Base-by-base conservation (phyloP, 2,113 vertebrate genomes). In the Gobio gobio region DNA sequence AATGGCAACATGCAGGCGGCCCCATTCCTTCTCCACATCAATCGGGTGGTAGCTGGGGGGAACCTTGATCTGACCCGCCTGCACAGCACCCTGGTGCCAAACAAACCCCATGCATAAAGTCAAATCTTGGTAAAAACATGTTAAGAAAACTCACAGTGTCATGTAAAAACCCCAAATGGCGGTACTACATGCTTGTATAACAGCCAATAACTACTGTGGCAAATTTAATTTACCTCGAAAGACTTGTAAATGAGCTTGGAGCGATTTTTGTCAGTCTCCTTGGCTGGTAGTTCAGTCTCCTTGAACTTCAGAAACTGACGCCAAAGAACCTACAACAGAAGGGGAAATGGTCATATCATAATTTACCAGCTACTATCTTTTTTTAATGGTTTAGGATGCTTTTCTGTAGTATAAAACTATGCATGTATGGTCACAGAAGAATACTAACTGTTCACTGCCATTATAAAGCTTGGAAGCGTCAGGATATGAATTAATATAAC, bases 21-120 rank as follows among this genome's bases (percentile, higher is more conserved):
- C 97, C 97, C 97, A 98, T 59, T 98, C 97, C 90, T 99, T 98
- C 94, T 99, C 97, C 91, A 98, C 97, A 0, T 98, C 97, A n/a
- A 99, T 90, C 0, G 97, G 97, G 88, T 98, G 97, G 91, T 95
- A 97, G 14, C 96, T 95, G 0, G 96, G 95, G 0, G 97, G 96
- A 49, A 97, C 93, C 90, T 98, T 98, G 72, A 99, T 90, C 51
- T 96, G 96, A 1, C 97, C 97, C 0, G 95, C 90, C 90, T 98
- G 96, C 54, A 97, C 96, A 0, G 97, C 95, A 0, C 92, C 94
- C 97, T 98, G 89, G 0, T 8, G 13, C 54, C 64, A 49, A 81
- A 86, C n/a, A 54, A 86, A 20, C 9, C 59, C 13, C 49, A 56
- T 4, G 24, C 13, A 58, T 9, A 51, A 59, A 14, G 26, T 77